Evolutionary conservation across 2,888 invertebrate genomes (phyloP).

Genomic region (Pandemis heparana): DNA sequence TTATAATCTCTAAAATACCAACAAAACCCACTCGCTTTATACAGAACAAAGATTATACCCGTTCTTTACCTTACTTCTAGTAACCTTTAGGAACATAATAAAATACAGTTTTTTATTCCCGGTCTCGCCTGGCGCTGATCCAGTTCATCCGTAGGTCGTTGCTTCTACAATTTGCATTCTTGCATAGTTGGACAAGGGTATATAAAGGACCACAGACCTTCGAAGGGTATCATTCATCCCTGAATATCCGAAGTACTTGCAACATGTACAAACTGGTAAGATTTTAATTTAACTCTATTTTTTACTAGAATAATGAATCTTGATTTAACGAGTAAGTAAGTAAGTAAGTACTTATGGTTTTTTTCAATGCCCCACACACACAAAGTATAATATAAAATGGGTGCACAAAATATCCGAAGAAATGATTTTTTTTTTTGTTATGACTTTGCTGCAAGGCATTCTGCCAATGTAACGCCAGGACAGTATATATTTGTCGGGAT

Average conservation of each 20-base stretch:
- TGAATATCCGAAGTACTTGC: conserved; percentile 53
- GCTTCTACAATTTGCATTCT: conserved; percentile 51
- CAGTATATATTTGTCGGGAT: too few species aligned
- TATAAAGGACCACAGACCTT: conserved; percentile 56
- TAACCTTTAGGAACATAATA: conserved; percentile 42
- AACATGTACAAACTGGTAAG: conserved; percentile 69
- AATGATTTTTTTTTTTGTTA: too few species aligned
- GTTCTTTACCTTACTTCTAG: conserved; percentile 23
- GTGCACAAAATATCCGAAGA: too few species aligned
- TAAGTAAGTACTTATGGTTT: not conserved
- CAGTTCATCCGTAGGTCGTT: conserved; percentile 53
- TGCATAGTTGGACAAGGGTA: conserved; percentile 49
- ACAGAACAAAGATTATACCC: not conserved
- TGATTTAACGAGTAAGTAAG: not conserved
- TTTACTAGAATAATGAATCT: not conserved
- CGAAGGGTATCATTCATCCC: conserved; percentile 61
- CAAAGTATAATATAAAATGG: too few species aligned
- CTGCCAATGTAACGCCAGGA: too few species aligned
- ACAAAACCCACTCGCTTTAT: not conserved
- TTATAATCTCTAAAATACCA: not conserved
- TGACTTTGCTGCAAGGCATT: too few species aligned
- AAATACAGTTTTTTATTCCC: conserved; percentile 40
- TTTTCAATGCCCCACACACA: too few species aligned
- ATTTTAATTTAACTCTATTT: not conserved
- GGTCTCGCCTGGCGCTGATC: conserved; percentile 31